Percentiles rank a stretch among this genome's conserved stretches.
These are phyloP conservation scores for Drosophila jambulina DNA, from an alignment of 1,140 invertebrate species.

Conservation along the genomic window DNA sequence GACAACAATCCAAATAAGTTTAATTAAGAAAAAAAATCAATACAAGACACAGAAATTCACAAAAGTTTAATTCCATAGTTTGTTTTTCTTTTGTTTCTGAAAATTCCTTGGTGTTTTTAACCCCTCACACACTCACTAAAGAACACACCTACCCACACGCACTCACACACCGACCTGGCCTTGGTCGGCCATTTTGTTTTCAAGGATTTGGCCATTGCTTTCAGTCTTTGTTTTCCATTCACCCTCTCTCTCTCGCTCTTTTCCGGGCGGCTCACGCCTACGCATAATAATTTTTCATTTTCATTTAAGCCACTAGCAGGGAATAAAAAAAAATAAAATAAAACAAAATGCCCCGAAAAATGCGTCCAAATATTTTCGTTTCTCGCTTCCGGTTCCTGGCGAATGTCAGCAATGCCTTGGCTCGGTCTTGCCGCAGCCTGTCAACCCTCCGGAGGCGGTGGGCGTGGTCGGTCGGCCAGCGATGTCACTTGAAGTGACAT, in stretches of 20 bases:
- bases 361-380: slow-evolving; percentile 75
- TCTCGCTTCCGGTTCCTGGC: slow-evolving; percentile 60
- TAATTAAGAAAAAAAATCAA: slow-evolving; percentile 37
- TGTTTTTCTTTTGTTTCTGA: slow-evolving; percentile 40
- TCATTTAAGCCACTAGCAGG: slow-evolving; percentile 29
- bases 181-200: slow-evolving; percentile 76
- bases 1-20: slow-evolving; percentile 17
- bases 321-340: slow-evolving; percentile 33
- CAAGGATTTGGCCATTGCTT: slow-evolving; percentile 41
- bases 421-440: slow-evolving; percentile 39
- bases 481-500: slow-evolving; percentile 59
- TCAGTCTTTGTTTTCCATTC: slow-evolving; percentile 39
- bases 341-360: slow-evolving; percentile 42
- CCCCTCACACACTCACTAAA: slow-evolving; percentile 17
- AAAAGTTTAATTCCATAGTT: slow-evolving; percentile 24
- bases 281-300: slow-evolving; percentile 81
- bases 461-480: slow-evolving; percentile 40
- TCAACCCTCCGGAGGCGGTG: slow-evolving; percentile 31
- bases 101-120: slow-evolving; percentile 55
- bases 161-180: slow-evolving; percentile 35
- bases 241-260: neutral
- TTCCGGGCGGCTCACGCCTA: slow-evolving; percentile 53
- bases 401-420: slow-evolving; percentile 15
- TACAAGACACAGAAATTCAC: slow-evolving; percentile 37
- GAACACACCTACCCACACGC: slow-evolving; percentile 12